Evolutionary conservation across 1,140 invertebrate genomes (phyloP), one percentile per base, ranked within the genome.

Genomic region (Ooceraea biroi): DNA sequence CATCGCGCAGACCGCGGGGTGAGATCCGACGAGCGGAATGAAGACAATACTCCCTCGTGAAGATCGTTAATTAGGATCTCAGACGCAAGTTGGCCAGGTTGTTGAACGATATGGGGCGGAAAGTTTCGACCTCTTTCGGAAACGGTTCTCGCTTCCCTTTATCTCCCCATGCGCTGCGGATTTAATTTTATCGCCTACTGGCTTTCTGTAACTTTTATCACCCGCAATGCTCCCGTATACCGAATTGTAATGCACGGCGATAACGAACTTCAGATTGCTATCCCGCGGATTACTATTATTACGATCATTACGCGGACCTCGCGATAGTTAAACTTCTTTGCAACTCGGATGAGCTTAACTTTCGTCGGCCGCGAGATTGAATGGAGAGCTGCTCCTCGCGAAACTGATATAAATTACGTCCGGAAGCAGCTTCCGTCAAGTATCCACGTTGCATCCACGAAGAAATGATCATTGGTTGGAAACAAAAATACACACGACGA

Each of bases 251-350:
- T 58, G 76, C 76, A 80, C 76, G 50, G 30, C 65, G 76, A 80
- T 80, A 80, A 80, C 52, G 65, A 80, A 80, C 76, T 80, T 80
- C 65, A 80, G 76, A 80, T 80, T 57, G 52, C 50, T 80, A 71
- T 80, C 65, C 27, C 50, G 50, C 36, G 22, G 68, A 71, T 80
- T 80, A 58, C 41, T 46, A 71, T 71, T 80, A 58, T 25, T 46
- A 71, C 41, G 55, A 71, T 57, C 25, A 80, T 71, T 77, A 50
- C 50, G 57, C 25, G 36, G 48, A 80, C 36, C 50, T 44, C 36
- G 76, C 48, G 65, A 69, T 80, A 44, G 50, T 71, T 80, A 46
- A 80, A 80, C 76, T 71, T 80, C 65, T 80, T 80, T 58, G 50
- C 22, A 71, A 48, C 48, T 78, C 48, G 19, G 50, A 80, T 71